Evolutionary conservation across 2,113 vertebrate species (phyloP).

Genomic region (Falco punctatus): DNA sequence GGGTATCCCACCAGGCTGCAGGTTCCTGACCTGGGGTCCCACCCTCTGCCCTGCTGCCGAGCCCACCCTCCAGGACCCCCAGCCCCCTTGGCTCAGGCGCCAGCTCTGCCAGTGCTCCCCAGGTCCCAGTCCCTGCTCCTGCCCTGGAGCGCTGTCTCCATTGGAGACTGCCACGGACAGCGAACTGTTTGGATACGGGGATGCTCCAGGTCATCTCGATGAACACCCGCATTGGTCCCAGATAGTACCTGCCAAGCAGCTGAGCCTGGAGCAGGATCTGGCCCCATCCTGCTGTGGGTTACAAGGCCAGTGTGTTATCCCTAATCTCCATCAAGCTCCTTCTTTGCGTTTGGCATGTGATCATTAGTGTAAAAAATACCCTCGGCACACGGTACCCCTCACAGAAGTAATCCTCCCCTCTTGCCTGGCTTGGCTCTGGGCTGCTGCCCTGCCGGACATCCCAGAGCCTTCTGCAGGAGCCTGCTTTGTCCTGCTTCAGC

Average conservation of each 20-base stretch:
- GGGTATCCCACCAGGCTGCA: not conserved
- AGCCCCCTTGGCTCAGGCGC: accelerated
- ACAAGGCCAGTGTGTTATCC: not conserved
- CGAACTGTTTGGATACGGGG: not conserved
- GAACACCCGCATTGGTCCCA: not conserved
- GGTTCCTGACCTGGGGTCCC: not conserved
- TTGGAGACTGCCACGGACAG: not conserved
- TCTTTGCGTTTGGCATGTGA: not conserved
- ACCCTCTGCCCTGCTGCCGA: not conserved
- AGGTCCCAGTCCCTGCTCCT: not conserved
- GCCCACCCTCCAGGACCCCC: not conserved
- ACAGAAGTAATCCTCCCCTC: not conserved
- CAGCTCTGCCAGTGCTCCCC: not conserved
- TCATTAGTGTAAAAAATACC: not conserved
- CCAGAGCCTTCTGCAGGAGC: not conserved
- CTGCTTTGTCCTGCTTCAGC: not conserved
- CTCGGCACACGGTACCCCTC: not conserved
- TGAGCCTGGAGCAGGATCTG: not conserved
- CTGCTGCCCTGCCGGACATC: not conserved
- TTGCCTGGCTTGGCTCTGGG: not conserved
- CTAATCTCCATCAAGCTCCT: not conserved
- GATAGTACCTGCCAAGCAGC: not conserved
- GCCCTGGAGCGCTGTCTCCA: not conserved
- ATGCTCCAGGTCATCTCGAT: not conserved
- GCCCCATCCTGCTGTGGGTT: not conserved